Evolutionary conservation across 2,888 invertebrate species (phyloP), one percentile per base, ranked within the genome.

Genomic region (Trimorus sp.): DNA sequence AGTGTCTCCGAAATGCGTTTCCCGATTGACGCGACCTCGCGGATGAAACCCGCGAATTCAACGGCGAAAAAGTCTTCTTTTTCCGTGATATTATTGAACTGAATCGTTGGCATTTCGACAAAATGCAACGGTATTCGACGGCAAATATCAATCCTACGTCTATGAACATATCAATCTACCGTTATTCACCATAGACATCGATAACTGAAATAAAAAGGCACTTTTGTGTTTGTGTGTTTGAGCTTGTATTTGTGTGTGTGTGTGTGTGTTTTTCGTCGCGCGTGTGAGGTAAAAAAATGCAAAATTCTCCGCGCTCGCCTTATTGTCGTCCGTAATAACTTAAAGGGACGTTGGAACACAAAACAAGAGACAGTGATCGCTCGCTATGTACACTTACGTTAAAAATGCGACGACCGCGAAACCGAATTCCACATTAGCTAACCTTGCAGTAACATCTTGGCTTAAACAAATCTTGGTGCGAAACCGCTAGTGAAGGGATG

Each of bases 321-420:
- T 73, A 73, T 73, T 63, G 73, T 73, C 73, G 54, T 54, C 53
- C n/a, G 40, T 26, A 60, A 71, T 26, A 73, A 73, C 54, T 54
- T 38, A 56, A 42, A 56, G 37, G 36, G 56, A 56, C n/a, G 16
- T 56, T 63, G 53, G 40, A 37, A 58, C 15, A 38, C 5, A 58
- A 15, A 58, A 12, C 6, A 6, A 54, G 9, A 40, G 5, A 69
- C 40, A 59, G 48, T 58, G 9, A 26, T 48, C 54, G 49, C 53
- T 71, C 49, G 14, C 53, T 71, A 71, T 71, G n/a, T 71, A 71
- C 71, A 71, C 36, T 62, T 54, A 54, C 11, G 54, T 71, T 48
- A 54, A 71, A 73, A 63, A 73, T 73, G 56, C 73, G 15, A 56
- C 38, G 26, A 26, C 26, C 26, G 26, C 26, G 26, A 26, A 26